Percentiles rank a stretch among this genome's conserved stretches.
Evolutionary conservation across 2,888 invertebrate genomes (phyloP).

Genomic region (Ditula angustiorana): DNA sequence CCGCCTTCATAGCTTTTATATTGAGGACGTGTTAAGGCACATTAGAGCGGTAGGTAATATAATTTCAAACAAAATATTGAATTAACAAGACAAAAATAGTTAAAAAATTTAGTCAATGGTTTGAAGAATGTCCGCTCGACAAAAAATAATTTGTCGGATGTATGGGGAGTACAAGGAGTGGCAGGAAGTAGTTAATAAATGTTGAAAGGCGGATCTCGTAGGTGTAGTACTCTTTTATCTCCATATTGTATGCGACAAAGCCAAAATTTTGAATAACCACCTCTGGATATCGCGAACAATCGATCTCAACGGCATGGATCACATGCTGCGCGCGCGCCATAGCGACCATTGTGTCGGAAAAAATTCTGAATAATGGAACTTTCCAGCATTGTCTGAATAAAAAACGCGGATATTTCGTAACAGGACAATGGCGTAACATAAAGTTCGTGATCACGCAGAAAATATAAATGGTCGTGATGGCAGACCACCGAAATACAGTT

Average conservation of each 20-base stretch:
- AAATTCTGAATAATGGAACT: constrained; percentile 77
- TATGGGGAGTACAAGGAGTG: constrained; percentile 56
- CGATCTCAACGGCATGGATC: constrained; percentile 69
- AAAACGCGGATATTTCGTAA: constrained; percentile 76
- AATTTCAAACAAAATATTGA: constrained; percentile 2
- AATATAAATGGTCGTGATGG: constrained; percentile 40
- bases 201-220: constrained; percentile 64
- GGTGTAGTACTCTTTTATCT: constrained; percentile 72
- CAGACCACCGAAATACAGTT: constrained; percentile 17
- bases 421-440: constrained; percentile 68
- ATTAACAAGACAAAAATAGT: not conserved
- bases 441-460: constrained; percentile 57
- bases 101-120: constrained; percentile 1
- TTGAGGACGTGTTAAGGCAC: constrained; percentile 3
- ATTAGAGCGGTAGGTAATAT: constrained; percentile 7
- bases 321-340: constrained; percentile 81
- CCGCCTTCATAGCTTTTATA: constrained; percentile 21
- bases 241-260: constrained; percentile 69
- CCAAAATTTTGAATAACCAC: constrained; percentile 74
- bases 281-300: constrained; percentile 77
- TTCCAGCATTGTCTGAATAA: constrained; percentile 74
- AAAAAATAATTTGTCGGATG: constrained; percentile 51
- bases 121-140: not conserved
- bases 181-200: constrained; percentile 75
- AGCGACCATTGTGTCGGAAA: constrained; percentile 73